phyloP scores from a whole-genome alignment of 2,888 invertebrate species.

The Smittia sp. region DNA sequence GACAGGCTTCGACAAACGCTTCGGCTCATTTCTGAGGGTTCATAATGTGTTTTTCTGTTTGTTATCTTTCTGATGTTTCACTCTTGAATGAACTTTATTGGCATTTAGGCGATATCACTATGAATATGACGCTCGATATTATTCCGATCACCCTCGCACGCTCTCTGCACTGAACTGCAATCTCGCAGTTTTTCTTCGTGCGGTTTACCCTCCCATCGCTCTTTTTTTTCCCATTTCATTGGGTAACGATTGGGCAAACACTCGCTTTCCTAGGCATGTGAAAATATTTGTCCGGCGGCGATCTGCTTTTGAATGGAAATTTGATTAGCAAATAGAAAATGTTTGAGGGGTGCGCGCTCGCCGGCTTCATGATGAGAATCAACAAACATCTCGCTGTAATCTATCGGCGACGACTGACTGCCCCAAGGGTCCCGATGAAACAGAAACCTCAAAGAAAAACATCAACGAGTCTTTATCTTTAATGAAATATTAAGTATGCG shows the following conservation, averaged over 20 bases:
- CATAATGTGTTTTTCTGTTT: slow-evolving; percentile 35
- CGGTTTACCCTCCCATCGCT: slow-evolving; percentile 3
- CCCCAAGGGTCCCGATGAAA: background rate
- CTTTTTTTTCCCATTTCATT: background rate
- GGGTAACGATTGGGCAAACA: slow-evolving; percentile 10
- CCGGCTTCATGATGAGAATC: background rate
- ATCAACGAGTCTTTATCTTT: background rate
- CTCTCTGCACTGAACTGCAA: slow-evolving; percentile 2
- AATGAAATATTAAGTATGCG: slow-evolving; percentile 29
- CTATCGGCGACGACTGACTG: background rate
- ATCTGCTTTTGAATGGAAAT: slow-evolving; percentile 35
- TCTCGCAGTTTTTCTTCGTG: background rate
- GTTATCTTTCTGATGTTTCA: slow-evolving; percentile 41
- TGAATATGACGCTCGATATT: slow-evolving; percentile 19
- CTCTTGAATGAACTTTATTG: slow-evolving; percentile 41
- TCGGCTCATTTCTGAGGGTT: slow-evolving; percentile 1
- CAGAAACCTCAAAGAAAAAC: slow-evolving; percentile 4
- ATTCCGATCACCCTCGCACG: slow-evolving; percentile 13
- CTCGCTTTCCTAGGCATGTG: slow-evolving; percentile 8
- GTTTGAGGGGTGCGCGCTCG: background rate
- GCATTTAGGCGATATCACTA: slow-evolving; percentile 32
- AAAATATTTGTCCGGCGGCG: slow-evolving; percentile 22
- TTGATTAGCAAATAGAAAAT: slow-evolving; percentile 40
- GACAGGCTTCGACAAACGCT: slow-evolving; percentile 2
- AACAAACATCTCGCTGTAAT: slow-evolving; percentile 14